These are phyloP conservation scores for Apamea monoglypha DNA, from an alignment of 2,888 invertebrate species.

Conservation along the genomic window DNA sequence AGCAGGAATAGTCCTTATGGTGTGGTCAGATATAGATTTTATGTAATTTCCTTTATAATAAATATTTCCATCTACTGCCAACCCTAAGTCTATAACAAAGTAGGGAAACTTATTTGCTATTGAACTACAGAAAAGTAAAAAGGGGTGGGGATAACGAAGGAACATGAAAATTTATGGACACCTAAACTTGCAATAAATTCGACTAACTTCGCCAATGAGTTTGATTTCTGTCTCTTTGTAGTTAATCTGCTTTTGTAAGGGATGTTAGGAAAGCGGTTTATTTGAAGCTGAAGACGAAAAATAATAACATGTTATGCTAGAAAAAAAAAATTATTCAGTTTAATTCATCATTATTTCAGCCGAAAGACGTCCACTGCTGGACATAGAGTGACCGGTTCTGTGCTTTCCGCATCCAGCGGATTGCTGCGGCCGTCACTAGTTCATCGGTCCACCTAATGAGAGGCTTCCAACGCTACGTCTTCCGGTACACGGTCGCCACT, in stretches of 20 bases:
- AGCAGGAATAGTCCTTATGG: too few species aligned
- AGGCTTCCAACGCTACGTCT: too few species aligned
- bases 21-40: too few species aligned
- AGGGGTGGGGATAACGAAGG: constrained; percentile 20
- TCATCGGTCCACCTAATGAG: too few species aligned
- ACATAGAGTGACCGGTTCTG: too few species aligned
- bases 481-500: too few species aligned
- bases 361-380: too few species aligned
- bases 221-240: constrained; percentile 32
- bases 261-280: background rate
- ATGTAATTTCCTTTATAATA: background rate
- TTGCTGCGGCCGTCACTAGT: too few species aligned
- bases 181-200: constrained; percentile 36
- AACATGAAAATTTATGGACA: constrained; percentile 49
- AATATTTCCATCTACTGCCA: constrained; percentile 11
- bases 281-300: background rate
- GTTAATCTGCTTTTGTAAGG: background rate
- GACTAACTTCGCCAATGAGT: constrained; percentile 22
- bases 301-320: background rate
- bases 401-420: too few species aligned
- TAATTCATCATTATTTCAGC: too few species aligned
- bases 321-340: too few species aligned
- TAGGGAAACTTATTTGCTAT: constrained; percentile 23
- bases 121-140: constrained; percentile 35
- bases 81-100: constrained; percentile 22